Evolutionary conservation across 2,888 invertebrate genomes (phyloP).

Genomic region (Germaria angustata): DNA sequence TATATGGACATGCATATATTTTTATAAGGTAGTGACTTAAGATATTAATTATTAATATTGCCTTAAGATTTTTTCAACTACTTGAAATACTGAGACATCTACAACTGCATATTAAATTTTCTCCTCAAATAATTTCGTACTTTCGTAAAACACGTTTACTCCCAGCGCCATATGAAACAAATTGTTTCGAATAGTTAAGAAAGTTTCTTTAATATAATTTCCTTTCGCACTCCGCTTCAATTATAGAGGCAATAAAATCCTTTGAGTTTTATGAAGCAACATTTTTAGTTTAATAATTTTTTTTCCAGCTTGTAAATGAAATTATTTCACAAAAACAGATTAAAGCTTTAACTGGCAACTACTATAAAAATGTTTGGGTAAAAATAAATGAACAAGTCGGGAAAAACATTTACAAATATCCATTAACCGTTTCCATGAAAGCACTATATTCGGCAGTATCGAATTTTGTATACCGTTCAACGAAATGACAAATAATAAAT

Average conservation of each 20-base stretch:
- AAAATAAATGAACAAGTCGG: background rate
- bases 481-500: no score
- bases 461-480: no score
- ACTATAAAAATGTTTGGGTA: background rate
- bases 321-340: conserved; percentile 7
- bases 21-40: no score
- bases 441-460: no score
- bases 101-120: no score
- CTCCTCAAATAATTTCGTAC: background rate
- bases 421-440: no score
- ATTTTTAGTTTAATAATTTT: background rate
- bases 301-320: background rate
- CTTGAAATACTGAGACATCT: background rate
- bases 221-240: background rate
- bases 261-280: conserved; percentile 11
- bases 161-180: no score
- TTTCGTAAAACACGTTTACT: no score
- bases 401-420: background rate
- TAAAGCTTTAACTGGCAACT: conserved; percentile 30
- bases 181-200: background rate
- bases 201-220: background rate
- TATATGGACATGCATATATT: no score
- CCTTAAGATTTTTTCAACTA: background rate
- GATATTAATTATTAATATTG: no score
- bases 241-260: conserved; percentile 16